Evolutionary conservation across 1,140 invertebrate genomes (phyloP).

Genomic region (Telenomus remus): DNA sequence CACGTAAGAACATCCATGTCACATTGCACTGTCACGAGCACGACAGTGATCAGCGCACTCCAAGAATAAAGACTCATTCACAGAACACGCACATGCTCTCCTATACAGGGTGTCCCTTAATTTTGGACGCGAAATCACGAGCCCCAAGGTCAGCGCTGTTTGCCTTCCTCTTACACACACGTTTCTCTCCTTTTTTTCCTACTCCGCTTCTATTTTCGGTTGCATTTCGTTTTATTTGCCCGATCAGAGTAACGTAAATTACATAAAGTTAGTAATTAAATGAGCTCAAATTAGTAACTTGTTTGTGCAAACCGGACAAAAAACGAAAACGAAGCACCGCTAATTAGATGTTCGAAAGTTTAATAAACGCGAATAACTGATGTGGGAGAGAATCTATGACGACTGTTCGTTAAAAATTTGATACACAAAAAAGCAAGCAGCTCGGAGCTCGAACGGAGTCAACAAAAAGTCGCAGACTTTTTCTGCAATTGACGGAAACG

Average conservation of each 20-base stretch:
- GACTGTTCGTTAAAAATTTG: too few relatives aligned
- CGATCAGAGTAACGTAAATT: not conserved
- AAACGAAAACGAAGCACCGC: not conserved
- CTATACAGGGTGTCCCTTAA: slow-evolving; percentile 41
- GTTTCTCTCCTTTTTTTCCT: not conserved
- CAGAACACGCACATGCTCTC: slow-evolving; percentile 27
- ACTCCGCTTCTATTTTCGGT: not conserved
- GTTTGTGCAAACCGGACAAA: not conserved
- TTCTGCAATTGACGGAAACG: too few relatives aligned
- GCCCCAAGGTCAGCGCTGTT: slow-evolving; percentile 37
- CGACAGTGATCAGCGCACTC: slow-evolving; percentile 41
- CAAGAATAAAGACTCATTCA: slow-evolving; percentile 52
- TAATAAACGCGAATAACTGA: too few relatives aligned
- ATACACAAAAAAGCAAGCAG: too few relatives aligned
- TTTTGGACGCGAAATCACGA: slow-evolving; percentile 11
- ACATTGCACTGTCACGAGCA: slow-evolving; percentile 32
- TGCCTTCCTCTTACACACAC: slow-evolving; percentile 9
- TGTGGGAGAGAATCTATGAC: too few relatives aligned
- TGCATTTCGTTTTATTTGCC: not conserved
- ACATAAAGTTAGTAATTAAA: slow-evolving; percentile 3
- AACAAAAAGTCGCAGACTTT: too few relatives aligned
- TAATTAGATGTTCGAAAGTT: not conserved
- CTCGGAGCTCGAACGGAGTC: too few relatives aligned
- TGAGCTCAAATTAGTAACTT: not conserved
- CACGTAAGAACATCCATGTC: slow-evolving; percentile 41